Conservation (phyloP, 2,888 invertebrate genomes). For the Melanargia galathea region DNA sequence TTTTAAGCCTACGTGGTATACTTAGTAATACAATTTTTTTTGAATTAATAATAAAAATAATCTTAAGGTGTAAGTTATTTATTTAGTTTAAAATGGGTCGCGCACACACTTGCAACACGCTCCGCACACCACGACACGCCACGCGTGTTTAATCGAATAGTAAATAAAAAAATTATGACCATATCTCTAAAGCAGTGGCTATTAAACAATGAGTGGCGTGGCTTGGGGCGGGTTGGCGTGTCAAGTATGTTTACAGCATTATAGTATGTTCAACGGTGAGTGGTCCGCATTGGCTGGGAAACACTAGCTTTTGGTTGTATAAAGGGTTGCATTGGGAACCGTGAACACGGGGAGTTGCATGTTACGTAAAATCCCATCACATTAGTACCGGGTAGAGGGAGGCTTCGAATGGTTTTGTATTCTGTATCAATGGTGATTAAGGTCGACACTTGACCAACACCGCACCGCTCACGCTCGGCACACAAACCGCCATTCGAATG, state of each 20-base stretch:
- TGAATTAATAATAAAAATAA: background rate
- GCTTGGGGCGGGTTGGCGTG: background rate
- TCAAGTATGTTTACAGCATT: background rate
- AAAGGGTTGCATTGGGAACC: constrained; percentile 47
- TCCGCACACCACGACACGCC: no score
- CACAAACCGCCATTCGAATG: constrained; percentile 2
- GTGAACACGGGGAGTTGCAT: constrained; percentile 51
- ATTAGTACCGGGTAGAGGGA: constrained; percentile 44
- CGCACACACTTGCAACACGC: no score
- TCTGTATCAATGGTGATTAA: constrained; percentile 55
- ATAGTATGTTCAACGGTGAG: constrained; percentile 51
- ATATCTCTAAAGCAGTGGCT: no score
- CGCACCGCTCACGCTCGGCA: background rate
- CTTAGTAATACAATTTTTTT: background rate
- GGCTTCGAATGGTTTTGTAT: constrained; percentile 61
- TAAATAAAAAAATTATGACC: no score
- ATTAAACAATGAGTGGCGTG: no score
- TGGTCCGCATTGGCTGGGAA: constrained; percentile 69
- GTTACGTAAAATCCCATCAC: constrained; percentile 21
- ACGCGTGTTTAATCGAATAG: no score
- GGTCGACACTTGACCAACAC: constrained; percentile 4
- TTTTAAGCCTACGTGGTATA: background rate
- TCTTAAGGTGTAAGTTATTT: background rate
- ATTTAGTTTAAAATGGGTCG: no score
- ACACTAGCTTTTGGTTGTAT: constrained; percentile 76